These are phyloP conservation scores for Sturmia bella DNA, from an alignment of 2,888 invertebrate species.

Conservation along the genomic window DNA sequence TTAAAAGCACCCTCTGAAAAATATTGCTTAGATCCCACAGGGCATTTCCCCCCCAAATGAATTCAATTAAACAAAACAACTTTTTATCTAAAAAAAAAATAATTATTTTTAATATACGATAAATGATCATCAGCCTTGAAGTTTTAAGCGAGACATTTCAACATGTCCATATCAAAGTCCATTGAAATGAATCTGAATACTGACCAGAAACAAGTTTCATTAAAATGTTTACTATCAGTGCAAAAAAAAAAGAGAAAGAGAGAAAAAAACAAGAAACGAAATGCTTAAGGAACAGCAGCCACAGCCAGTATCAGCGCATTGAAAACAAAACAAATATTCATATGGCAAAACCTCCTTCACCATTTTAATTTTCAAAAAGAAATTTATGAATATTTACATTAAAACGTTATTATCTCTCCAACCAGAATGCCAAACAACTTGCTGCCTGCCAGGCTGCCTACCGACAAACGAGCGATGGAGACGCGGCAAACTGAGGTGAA, in stretches of 20 bases:
- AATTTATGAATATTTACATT: slow-evolving; percentile 71
- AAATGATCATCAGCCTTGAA: slow-evolving; percentile 32
- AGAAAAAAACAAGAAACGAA: slow-evolving; percentile 1
- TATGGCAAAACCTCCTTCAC: slow-evolving; percentile 66
- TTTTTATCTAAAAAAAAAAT: neutral
- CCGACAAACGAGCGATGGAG: slow-evolving; percentile 68
- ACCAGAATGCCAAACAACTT: slow-evolving; percentile 67
- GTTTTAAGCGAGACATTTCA: slow-evolving; percentile 25
- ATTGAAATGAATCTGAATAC: slow-evolving; percentile 31
- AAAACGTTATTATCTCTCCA: slow-evolving; percentile 70
- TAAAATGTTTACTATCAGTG: slow-evolving; percentile 66
- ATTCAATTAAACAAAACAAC: neutral
- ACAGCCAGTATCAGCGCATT: slow-evolving; percentile 6
- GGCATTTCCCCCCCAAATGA: too few species aligned
- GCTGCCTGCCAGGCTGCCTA: slow-evolving; percentile 57
- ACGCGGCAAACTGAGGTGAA: slow-evolving; percentile 68
- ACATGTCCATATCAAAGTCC: slow-evolving; percentile 47
- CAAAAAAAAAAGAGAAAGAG: slow-evolving; percentile 11
- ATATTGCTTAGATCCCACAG: too few species aligned
- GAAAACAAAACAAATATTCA: slow-evolving; percentile 54
- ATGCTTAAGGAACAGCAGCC: slow-evolving; percentile 41
- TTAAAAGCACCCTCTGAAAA: too few species aligned
- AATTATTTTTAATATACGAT: neutral
- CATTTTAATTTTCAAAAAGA: slow-evolving; percentile 70
- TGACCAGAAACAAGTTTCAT: slow-evolving; percentile 61